Percentiles rank a stretch among this genome's conserved stretches.
Conservation (phyloP, 2,113 vertebrate genomes). For the Callorhinus ursinus region DNA sequence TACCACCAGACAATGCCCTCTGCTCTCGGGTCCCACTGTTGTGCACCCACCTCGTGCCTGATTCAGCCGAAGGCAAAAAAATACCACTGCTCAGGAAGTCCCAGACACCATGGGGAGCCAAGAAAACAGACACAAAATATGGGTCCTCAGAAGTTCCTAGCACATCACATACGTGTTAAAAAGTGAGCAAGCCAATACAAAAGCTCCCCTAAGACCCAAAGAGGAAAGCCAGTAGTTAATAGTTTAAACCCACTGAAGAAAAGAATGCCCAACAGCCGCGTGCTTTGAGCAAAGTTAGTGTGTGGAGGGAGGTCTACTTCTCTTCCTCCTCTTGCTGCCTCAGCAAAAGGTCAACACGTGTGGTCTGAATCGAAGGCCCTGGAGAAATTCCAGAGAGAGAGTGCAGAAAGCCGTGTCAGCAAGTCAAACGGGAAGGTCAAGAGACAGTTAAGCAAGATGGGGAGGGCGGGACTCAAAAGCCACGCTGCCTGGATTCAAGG, state of each 20-base stretch:
- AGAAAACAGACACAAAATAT: neutral
- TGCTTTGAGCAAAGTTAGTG: neutral
- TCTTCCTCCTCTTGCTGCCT: neutral
- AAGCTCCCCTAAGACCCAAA: neutral
- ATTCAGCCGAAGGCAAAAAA: neutral
- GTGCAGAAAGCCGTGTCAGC: neutral
- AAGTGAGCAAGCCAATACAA: neutral
- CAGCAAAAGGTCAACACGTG: neutral
- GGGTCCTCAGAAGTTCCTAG: neutral
- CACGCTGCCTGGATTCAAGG: neutral
- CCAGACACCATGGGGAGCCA: neutral
- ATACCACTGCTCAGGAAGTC: neutral
- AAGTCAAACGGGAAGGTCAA: neutral
- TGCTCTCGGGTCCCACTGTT: too few relatives aligned
- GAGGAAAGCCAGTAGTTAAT: too few relatives aligned
- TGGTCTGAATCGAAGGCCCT: neutral
- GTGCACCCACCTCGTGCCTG: neutral
- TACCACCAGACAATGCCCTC: neutral
- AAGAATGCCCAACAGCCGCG: neutral
- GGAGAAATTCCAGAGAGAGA: neutral
- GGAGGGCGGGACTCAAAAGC: neutral
- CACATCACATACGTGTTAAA: neutral
- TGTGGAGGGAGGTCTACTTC: neutral
- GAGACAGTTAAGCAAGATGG: too few relatives aligned
- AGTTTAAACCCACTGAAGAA: too few relatives aligned